A percentile compares a stretch with the other conserved stretches of the same genome.
Evolutionary conservation across 1,140 invertebrate genomes (phyloP).

Genomic region (Anastrepha ludens): DNA sequence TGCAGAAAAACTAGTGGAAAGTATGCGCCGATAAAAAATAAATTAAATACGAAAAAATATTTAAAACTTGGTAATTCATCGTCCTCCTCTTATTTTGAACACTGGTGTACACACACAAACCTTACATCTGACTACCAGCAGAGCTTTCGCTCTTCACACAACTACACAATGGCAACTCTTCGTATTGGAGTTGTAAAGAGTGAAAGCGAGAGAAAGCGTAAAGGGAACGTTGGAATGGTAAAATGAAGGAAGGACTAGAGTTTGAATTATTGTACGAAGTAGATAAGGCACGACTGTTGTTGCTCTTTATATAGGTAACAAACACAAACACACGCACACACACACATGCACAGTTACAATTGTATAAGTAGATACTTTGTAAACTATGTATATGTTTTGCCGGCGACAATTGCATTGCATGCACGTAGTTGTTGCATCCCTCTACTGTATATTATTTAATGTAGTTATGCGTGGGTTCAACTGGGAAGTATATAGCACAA

Average conservation of each 20-base stretch:
- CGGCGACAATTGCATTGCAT: constrained; percentile 19
- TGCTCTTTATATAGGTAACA: not conserved
- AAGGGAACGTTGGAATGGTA: not conserved
- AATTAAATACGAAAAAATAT: too few species aligned
- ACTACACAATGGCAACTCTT: not conserved
- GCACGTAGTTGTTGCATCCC: not conserved
- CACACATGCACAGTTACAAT: not conserved
- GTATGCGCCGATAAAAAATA: too few species aligned
- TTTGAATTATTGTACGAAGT: not conserved
- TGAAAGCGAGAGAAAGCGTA: constrained; percentile 20
- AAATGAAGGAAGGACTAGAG: not conserved
- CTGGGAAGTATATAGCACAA: not conserved
- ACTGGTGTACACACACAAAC: too few species aligned
- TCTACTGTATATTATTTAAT: not conserved
- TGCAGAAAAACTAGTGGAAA: too few species aligned
- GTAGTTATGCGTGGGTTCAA: not conserved
- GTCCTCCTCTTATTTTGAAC: too few species aligned
- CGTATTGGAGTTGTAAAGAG: not conserved
- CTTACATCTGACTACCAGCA: not conserved
- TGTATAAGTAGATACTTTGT: not conserved
- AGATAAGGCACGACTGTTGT: not conserved
- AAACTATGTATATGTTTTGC: not conserved
- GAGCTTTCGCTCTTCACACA: not conserved
- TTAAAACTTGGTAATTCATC: too few species aligned
- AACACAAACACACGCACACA: not conserved